A percentile compares a stretch with the other conserved stretches of the same genome.
phyloP scores from a whole-genome alignment of 23 tunicate species.

The Oikopleura dioica region DNA sequence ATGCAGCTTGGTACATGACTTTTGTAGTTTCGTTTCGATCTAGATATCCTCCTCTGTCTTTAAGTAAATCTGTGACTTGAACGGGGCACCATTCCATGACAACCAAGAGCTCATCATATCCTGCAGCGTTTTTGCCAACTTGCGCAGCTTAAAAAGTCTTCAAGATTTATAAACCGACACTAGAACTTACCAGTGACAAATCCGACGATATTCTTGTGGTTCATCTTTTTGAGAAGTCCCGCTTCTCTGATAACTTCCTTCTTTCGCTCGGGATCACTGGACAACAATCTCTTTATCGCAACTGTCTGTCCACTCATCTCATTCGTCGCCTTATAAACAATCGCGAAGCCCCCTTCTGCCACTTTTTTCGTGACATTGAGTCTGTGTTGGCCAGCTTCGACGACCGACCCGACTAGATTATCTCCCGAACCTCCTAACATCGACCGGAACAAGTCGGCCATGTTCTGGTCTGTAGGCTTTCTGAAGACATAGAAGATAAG shows the following conservation, averaged over 20 bases:
- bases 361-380: constrained; percentile 1
- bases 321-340: constrained; percentile 89
- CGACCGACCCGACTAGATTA: neutral
- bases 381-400: constrained; percentile 2
- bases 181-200: neutral
- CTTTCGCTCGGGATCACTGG: constrained; percentile 41
- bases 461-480: too few relatives aligned
- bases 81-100: constrained; percentile 9
- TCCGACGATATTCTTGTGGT: neutral
- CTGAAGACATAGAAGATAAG: too few relatives aligned
- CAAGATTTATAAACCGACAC: neutral
- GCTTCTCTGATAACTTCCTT: constrained; percentile 65
- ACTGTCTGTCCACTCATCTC: constrained; percentile 20
- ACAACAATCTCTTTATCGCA: constrained; percentile 68
- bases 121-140: neutral
- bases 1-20: constrained; percentile 42
- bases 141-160: neutral
- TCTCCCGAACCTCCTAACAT: neutral
- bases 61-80: neutral
- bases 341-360: constrained; percentile 68
- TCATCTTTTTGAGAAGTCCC: constrained; percentile 12
- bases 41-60: constrained; percentile 4
- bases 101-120: constrained; percentile 4
- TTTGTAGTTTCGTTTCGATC: neutral
- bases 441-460: constrained; percentile 3